Percentiles rank a stretch among this genome's conserved stretches.
phyloP scores from a whole-genome alignment of 2,113 vertebrate genomes.

The Spea multiplicata region DNA sequence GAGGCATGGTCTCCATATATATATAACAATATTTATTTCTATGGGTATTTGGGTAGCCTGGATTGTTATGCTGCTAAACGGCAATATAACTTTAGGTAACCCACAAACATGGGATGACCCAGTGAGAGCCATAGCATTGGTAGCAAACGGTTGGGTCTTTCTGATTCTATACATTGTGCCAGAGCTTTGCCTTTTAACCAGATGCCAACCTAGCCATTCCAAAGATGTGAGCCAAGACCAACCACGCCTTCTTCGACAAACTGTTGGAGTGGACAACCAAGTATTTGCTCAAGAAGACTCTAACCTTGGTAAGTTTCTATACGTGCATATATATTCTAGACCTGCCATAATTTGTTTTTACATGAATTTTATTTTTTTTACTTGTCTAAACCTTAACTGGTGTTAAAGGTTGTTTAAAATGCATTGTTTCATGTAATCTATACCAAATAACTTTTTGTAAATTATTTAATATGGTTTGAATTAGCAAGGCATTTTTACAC shows the following conservation, averaged over 20 bases:
- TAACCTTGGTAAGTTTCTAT: conserved; percentile 58
- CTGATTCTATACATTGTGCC: conserved; percentile 73
- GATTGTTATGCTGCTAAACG: conserved; percentile 75
- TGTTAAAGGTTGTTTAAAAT: too few species aligned
- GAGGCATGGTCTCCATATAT: conserved; percentile 68
- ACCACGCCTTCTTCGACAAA: conserved; percentile 64
- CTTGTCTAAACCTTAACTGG: too few species aligned
- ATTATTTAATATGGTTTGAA: neutral
- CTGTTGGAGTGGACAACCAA: conserved; percentile 64
- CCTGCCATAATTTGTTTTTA: neutral
- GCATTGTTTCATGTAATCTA: neutral
- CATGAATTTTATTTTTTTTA: neutral
- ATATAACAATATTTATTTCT: conserved; percentile 73
- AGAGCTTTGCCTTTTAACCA: conserved; percentile 74
- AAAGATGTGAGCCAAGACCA: conserved; percentile 61
- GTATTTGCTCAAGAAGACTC: conserved; percentile 67
- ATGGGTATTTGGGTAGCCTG: conserved; percentile 80
- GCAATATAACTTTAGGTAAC: conserved; percentile 56
- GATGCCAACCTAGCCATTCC: conserved; percentile 61
- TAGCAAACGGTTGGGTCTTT: conserved; percentile 83
- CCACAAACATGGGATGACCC: conserved; percentile 76
- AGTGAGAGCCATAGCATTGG: conserved; percentile 74
- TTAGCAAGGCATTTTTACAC: neutral
- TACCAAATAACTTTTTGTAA: too few species aligned
- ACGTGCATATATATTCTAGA: neutral